Conservation (phyloP, 2,888 invertebrate genomes). For the Gandaritis pyraliata region DNA sequence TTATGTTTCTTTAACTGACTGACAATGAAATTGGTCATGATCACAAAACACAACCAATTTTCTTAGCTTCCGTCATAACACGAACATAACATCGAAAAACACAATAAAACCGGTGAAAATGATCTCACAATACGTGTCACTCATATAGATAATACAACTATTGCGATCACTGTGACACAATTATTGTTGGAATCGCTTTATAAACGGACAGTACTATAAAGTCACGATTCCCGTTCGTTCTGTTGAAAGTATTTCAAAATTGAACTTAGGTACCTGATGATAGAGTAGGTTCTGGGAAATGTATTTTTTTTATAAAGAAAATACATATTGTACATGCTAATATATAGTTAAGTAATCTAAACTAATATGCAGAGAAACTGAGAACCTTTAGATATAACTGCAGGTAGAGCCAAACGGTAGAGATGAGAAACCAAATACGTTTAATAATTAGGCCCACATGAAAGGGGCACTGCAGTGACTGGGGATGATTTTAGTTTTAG, state of each 20-base stretch:
- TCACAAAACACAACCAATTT: neutral
- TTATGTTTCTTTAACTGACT: neutral
- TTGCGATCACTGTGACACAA: slow-evolving; percentile 52
- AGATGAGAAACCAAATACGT: no score
- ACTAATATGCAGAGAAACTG: no score
- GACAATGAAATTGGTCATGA: neutral
- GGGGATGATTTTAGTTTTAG: no score
- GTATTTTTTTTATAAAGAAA: neutral
- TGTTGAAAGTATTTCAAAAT: slow-evolving; percentile 46
- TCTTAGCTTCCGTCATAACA: slow-evolving; percentile 4
- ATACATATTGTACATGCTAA: no score
- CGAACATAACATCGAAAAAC: slow-evolving; percentile 21
- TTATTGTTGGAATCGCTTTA: slow-evolving; percentile 46
- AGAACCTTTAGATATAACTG: no score
- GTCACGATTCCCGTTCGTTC: slow-evolving; percentile 47
- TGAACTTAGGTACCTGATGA: slow-evolving; percentile 23
- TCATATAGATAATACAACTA: slow-evolving; percentile 44
- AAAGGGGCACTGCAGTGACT: no score
- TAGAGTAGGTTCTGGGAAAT: neutral
- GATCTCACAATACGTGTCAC: slow-evolving; percentile 57
- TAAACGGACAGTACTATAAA: slow-evolving; percentile 42
- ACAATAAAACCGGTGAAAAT: slow-evolving; percentile 44
- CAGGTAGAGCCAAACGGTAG: no score
- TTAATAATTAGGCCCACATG: no score
- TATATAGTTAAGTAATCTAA: no score